These are phyloP conservation scores for Pseudorasbora parva DNA, from an alignment of 2,113 vertebrate genomes.

Conservation along the genomic window DNA sequence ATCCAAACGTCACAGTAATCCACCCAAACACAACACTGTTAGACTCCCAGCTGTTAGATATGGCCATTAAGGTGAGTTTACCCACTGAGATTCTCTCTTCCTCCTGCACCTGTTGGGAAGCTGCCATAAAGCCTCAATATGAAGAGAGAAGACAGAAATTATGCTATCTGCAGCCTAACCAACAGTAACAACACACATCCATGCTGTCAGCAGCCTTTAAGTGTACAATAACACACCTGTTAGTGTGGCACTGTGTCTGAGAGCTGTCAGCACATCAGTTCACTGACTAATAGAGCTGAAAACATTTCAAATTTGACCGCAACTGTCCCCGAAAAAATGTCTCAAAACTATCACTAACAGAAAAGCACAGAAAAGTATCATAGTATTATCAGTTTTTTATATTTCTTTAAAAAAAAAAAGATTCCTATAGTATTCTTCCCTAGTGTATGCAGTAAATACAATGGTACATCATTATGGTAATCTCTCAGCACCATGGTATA, in stretches of 20 bases:
- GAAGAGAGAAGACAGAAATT: neutral
- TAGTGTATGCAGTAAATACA: neutral
- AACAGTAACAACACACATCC: neutral
- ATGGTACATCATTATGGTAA: neutral
- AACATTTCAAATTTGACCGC: neutral
- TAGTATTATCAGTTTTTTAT: neutral
- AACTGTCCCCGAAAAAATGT: neutral
- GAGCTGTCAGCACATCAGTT: neutral
- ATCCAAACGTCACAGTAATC: neutral
- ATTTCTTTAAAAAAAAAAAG: neutral
- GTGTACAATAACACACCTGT: neutral
- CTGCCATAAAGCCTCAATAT: conserved; percentile 7
- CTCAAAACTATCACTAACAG: neutral
- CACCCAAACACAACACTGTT: neutral
- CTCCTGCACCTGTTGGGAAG: conserved; percentile 17
- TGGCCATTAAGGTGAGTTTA: neutral
- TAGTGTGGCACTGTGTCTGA: neutral
- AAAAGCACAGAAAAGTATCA: neutral
- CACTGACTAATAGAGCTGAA: neutral
- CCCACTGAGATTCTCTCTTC: conserved; percentile 8
- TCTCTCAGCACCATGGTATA: neutral
- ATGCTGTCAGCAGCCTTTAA: conserved; percentile 29
- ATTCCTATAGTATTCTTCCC: neutral
- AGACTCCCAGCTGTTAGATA: conserved; percentile 32
- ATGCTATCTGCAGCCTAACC: neutral